Percentiles rank a stretch among this genome's conserved stretches.
Conservation (phyloP, 2,113 vertebrate species). For the Chroicocephalus ridibundus region DNA sequence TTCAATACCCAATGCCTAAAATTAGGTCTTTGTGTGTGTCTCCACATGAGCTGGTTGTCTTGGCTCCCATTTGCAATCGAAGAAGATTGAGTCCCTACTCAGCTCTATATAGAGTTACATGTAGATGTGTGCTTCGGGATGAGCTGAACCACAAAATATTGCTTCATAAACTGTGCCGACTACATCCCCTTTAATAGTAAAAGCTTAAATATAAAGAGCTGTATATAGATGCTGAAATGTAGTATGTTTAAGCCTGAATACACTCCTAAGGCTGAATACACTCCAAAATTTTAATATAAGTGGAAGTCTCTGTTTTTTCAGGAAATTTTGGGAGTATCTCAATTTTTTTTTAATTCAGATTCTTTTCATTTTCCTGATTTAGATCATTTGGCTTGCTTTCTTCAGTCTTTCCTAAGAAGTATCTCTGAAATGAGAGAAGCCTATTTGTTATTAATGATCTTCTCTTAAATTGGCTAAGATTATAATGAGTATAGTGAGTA, state of each 20-base stretch:
- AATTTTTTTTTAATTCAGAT: background rate
- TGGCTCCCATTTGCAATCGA: background rate
- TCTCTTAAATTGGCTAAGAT: background rate
- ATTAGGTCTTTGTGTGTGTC: background rate
- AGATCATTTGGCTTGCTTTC: background rate
- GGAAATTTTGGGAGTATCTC: background rate
- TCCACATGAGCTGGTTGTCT: background rate
- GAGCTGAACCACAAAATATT: background rate
- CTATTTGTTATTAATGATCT: background rate
- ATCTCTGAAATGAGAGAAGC: background rate
- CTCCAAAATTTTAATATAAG: background rate
- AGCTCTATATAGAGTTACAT: background rate
- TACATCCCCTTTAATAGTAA: background rate
- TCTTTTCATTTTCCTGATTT: background rate
- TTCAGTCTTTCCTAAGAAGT: background rate
- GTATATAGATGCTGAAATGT: background rate
- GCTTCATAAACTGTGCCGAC: background rate
- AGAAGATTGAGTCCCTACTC: background rate
- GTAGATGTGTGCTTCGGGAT: background rate
- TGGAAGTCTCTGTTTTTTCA: fast-evolving
- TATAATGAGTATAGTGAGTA: background rate
- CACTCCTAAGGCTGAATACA: background rate
- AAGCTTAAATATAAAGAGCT: background rate
- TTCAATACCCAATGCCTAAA: background rate
- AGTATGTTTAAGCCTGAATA: background rate